Evolutionary conservation across 2,888 invertebrate genomes (phyloP).

Genomic region (Dione juno): DNA sequence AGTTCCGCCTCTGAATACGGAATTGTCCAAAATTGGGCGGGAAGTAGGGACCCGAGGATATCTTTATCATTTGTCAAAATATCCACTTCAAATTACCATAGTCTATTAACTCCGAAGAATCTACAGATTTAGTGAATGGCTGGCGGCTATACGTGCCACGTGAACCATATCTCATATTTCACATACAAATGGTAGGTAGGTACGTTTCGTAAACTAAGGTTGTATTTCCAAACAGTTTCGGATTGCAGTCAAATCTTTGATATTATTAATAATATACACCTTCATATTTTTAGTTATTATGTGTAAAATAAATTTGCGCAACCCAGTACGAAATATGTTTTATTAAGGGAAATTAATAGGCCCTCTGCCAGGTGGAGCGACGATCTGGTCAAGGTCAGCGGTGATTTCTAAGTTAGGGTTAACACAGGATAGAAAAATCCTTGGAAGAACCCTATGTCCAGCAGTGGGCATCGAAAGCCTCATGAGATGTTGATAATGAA

Average conservation of each 20-base stretch:
- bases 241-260: slow-evolving; percentile 23
- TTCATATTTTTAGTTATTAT: not conserved
- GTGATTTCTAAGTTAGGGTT: no score
- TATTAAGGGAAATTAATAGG: no score
- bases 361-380: no score
- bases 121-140: slow-evolving; percentile 22
- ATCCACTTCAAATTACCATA: not conserved
- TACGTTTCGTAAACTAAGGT: slow-evolving; percentile 38
- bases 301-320: not conserved
- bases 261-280: not conserved
- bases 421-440: no score
- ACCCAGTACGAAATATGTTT: no score
- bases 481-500: no score
- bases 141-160: slow-evolving; percentile 24
- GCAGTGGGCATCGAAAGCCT: no score
- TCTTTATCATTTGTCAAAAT: not conserved
- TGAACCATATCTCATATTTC: slow-evolving; percentile 40
- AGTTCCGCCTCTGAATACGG: no score
- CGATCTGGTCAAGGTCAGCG: no score
- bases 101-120: slow-evolving; percentile 10
- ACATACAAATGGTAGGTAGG: slow-evolving; percentile 32
- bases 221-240: slow-evolving; percentile 35
- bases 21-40: no score
- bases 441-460: no score
- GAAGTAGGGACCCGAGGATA: not conserved